phyloP scores from a whole-genome alignment of 2,113 vertebrate species.

The Collichthys lucidus region DNA sequence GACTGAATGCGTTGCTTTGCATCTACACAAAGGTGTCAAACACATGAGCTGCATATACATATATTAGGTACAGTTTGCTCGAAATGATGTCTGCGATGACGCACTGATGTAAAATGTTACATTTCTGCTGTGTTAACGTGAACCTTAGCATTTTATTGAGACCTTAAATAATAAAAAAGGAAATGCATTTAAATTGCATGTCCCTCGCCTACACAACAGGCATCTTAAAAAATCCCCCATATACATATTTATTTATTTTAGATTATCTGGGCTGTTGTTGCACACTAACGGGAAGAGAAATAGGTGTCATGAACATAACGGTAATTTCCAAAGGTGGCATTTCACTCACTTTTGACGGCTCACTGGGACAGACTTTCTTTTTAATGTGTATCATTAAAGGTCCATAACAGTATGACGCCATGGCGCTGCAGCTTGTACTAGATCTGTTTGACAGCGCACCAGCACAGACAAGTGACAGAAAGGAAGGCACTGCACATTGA shows the following conservation, averaged over 20 bases:
- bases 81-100: slow-evolving; percentile 45
- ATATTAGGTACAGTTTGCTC: slow-evolving; percentile 13
- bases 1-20: slow-evolving; percentile 23
- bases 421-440: not conserved
- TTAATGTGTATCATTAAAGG: slow-evolving; percentile 42
- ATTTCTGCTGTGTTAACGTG: slow-evolving; percentile 31
- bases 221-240: not conserved
- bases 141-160: slow-evolving; percentile 8
- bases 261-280: not conserved
- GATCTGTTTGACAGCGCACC: slow-evolving; percentile 29
- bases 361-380: slow-evolving; percentile 37
- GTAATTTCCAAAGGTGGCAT: slow-evolving; percentile 21
- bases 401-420: slow-evolving; percentile 38
- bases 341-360: slow-evolving; percentile 13
- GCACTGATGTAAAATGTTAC: slow-evolving; percentile 28
- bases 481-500: slow-evolving; percentile 44
- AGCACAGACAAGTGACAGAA: slow-evolving; percentile 74
- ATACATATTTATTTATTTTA: not conserved
- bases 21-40: not conserved
- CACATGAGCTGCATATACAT: not conserved
- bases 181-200: slow-evolving; percentile 12
- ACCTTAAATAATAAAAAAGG: slow-evolving; percentile 18
- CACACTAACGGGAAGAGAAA: slow-evolving; percentile 20
- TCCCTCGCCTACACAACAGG: not conserved
- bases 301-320: slow-evolving; percentile 18